Conservation (phyloP, 2,888 invertebrate species). For the Zaprionus lineosus region DNA sequence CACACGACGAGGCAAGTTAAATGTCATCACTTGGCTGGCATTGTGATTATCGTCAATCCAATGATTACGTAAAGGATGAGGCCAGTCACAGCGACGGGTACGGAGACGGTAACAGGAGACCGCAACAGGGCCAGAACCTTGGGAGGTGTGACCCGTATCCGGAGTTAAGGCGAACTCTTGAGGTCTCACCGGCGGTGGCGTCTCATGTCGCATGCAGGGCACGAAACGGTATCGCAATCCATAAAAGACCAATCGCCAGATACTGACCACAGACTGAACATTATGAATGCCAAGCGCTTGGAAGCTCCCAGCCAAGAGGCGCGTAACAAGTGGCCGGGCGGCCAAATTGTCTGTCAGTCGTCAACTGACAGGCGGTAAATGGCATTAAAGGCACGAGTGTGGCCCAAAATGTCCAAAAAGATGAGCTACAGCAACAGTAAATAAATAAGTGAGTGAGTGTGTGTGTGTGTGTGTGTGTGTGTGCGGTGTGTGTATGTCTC, state of each 20-base stretch:
- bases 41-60: constrained; percentile 25
- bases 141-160: constrained; percentile 5
- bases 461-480: constrained; percentile 2
- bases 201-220: constrained; percentile 42
- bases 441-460: background rate
- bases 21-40: constrained; percentile 33
- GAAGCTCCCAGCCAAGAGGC: constrained; percentile 35
- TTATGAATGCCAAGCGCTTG: constrained; percentile 69
- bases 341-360: no score
- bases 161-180: no score
- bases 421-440: constrained; percentile 2
- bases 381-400: constrained; percentile 35
- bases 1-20: constrained; percentile 37
- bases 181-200: background rate
- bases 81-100: no score
- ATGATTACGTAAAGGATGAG: constrained; percentile 36
- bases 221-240: constrained; percentile 31
- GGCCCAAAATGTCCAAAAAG: constrained; percentile 20
- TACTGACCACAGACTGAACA: constrained; percentile 36
- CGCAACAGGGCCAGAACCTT: constrained; percentile 19
- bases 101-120: no score
- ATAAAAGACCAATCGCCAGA: constrained; percentile 36
- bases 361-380: constrained; percentile 40
- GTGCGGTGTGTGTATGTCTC: background rate
- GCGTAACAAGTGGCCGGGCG: constrained; percentile 20